Percentiles rank a stretch among this genome's conserved stretches.
These are phyloP conservation scores for Myotis myotis DNA, from an alignment of 2,797 vertebrate genomes.

Conservation along the genomic window DNA sequence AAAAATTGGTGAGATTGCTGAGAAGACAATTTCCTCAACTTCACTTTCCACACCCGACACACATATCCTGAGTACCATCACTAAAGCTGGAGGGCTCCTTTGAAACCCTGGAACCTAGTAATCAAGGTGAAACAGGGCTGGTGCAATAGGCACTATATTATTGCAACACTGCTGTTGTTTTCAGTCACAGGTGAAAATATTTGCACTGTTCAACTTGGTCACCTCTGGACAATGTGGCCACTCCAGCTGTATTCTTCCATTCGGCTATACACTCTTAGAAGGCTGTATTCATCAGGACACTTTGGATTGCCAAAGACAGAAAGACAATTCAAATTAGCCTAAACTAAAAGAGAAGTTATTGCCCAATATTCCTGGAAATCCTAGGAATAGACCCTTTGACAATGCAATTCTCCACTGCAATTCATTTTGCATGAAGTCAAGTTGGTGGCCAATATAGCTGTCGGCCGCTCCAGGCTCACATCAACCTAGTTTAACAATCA, in stretches of 20 bases:
- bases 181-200: not conserved
- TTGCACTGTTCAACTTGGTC: not conserved
- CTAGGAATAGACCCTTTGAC: not conserved
- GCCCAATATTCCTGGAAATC: not conserved
- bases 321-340: slow-evolving; percentile 51
- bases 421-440: not conserved
- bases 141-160: not conserved
- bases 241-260: not conserved
- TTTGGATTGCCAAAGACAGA: slow-evolving; percentile 30
- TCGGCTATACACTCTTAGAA: not conserved
- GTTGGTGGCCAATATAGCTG: slow-evolving; percentile 2
- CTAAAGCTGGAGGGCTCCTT: not conserved
- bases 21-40: not conserved
- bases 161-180: not conserved
- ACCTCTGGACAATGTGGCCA: not conserved
- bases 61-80: not conserved
- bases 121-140: not conserved
- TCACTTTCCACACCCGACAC: not conserved
- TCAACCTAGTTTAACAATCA: not conserved
- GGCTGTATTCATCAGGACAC: not conserved
- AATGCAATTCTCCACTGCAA: slow-evolving; percentile 21
- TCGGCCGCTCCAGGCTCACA: not conserved
- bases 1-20: not conserved
- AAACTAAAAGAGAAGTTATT: slow-evolving; percentile 49
- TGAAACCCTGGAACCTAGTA: not conserved